A percentile compares a stretch with the other conserved stretches of the same genome.
phyloP scores from a whole-genome alignment of 1,140 invertebrate species.

The Pseudomyrmex gracilis region DNA sequence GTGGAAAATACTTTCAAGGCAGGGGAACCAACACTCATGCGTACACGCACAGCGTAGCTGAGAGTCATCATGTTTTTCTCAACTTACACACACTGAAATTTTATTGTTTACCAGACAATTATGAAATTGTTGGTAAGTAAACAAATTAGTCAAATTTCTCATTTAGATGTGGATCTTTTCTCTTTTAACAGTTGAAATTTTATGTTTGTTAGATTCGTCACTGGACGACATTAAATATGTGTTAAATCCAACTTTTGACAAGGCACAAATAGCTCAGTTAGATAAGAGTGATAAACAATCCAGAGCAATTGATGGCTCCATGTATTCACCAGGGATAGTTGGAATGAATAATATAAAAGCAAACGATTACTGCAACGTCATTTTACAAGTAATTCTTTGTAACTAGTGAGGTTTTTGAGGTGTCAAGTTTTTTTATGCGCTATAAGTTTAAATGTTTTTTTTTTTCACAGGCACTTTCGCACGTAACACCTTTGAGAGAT shows the following conservation, averaged over 20 bases:
- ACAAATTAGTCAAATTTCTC: not conserved
- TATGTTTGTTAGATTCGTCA: constrained; percentile 93
- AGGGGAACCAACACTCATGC: constrained; percentile 99
- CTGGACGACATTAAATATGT: constrained; percentile 99
- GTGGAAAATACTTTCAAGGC: constrained; percentile 99
- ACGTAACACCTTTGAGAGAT: constrained; percentile 97
- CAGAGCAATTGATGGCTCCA: constrained; percentile 97
- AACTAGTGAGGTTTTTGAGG: constrained; percentile 5
- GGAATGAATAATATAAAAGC: constrained; percentile 99
- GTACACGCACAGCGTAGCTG: constrained; percentile 99
- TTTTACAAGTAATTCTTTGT: constrained; percentile 91
- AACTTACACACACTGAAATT: constrained; percentile 99
- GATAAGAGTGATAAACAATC: constrained; percentile 95
- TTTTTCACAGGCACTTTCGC: constrained; percentile 92
- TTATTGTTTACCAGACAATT: constrained; percentile 99
- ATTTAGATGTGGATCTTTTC: not conserved
- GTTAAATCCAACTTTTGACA: constrained; percentile 98
- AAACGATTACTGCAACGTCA: constrained; percentile 99
- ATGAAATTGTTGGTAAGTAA: constrained; percentile 97
- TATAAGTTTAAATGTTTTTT: not conserved
- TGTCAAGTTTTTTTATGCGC: not conserved
- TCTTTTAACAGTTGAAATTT: not conserved
- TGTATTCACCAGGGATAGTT: constrained; percentile 98
- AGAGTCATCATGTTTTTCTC: constrained; percentile 98
- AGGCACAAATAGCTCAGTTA: constrained; percentile 92